Base-by-base conservation (phyloP, 1,140 invertebrate species). In the Akabosia matsudoensis region DNA sequence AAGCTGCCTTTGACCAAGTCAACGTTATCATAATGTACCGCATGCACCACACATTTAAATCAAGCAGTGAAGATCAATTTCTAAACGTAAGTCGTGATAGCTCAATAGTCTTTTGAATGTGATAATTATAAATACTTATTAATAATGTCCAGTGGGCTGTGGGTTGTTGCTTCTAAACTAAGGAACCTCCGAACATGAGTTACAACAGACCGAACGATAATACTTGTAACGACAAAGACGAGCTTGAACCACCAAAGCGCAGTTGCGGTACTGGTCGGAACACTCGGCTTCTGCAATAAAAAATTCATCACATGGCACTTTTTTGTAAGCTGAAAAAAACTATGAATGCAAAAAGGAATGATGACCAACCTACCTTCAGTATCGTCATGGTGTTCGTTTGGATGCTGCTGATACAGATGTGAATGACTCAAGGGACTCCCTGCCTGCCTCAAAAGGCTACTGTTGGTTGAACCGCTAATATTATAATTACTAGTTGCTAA, bases 201-300 rank as follows among this genome's bases (percentile, higher is more conserved):
- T 82, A 83, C 93, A 95, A 82, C 93, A 95, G 64, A 91, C 90
- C 45, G 88, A 88, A 34, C 88, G 88, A 84, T 95, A 95, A 84
- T 92, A 94, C 74, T 90, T 89, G 83, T 93, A 93, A 82, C 88
- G 89, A 84, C 93, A 95, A 0, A 94, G 87, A 54, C 92, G 86
- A 13, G 92, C 91, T 84, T 93, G 90, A 0, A 91, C 89, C 0
- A 93, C 92, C 77, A 93, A 85, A 73, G 88, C 86, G 83, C 93
- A 95, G 83, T 92, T 92, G 14, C 85, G 81, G 79, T 92, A 88
- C 81, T 88, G 90, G 83, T 96, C 93, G 61, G 87, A 86, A 82
- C 93, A 96, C 1, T 83, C 33, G 13, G 33, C 16, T 45, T 72
- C 70, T 34, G 28, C 22, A 28, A 10, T 4, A 64, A 64, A 64